Evolutionary conservation across 2,113 vertebrate genomes (phyloP), one percentile per base, ranked within the genome.

Genomic region (Etheostoma spectabile): DNA sequence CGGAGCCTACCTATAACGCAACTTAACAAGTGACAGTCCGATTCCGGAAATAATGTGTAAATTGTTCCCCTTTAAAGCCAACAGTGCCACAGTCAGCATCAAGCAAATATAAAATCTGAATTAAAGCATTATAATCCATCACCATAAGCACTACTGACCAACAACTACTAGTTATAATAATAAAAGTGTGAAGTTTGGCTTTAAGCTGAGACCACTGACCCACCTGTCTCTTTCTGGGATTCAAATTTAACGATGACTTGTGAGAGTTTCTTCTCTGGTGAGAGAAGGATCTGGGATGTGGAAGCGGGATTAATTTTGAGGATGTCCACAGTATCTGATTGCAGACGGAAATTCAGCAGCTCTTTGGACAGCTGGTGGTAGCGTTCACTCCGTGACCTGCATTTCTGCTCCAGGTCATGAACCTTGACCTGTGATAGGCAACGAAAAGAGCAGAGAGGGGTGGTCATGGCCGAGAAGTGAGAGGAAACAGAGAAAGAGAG

Each of bases 361-460:
- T 97, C 96, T 91, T 95, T 93, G 4, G 97, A 96, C 88, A 98
- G 92, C 88, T 96, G 96, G 87, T 95, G 93, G 94, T 96, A 97
- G 75, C 96, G 96, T 75, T 98, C 96, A 87, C 96, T 97, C 94
- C 98, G 97, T 1, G 90, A 93, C 85, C 94, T 95, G 87, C 98
- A 99, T 96, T 96, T 97, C 93, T 96, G 95, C 91, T 98, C 97
- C 86, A 99, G 95, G 95, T 97, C 96, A 24, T 92, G 93, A 73
- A 98, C 96, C 89, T 97, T 98, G 93, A 96, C 95, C 98, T 99
- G 91, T 24, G 48, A 87, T 35, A 83, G 30, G 74, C 8, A 42
- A 84, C 1, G 21, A 60, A 66, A 46, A 57, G 22, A 84, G 38
- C 12, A 71, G 42, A 22, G 56, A 30, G 51, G 53, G 21, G 18